Base-by-base conservation (phyloP, 2,888 invertebrate genomes). In the Athrips mouffetella region DNA sequence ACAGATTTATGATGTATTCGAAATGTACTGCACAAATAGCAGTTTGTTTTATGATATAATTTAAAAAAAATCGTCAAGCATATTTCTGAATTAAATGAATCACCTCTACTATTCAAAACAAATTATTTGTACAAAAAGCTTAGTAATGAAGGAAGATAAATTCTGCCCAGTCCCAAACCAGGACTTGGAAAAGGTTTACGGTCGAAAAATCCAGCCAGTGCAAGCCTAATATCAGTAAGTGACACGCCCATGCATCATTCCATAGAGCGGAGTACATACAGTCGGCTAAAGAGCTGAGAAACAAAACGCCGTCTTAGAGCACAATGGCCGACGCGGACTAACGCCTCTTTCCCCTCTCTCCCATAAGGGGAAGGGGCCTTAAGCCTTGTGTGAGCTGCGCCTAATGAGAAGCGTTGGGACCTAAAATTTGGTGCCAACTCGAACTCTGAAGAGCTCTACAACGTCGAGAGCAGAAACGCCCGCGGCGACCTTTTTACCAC, bases 401-500 rank as follows among this genome's bases (percentile, higher is more conserved):
- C 79, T 86, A 86, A 86, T 84, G 84, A 85, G 84, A 82, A 82
- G 75, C 83, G 80, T 79, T 74, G 80, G 73, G 75, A 83, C 73
- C 83, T 82, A 79, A 86, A 86, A 86, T 86, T 85, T 78, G 80
- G 84, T 80, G 81, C 85, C 84, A 84, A 82, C 83, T 86, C 85
- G 76, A 84, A 84, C 80, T 80, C 73, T 74, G 67, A 73, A 84
- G 79, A 76, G 73, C 75, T 70, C 74, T 79, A 70, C 68, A 76
- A 61, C 54, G 60, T 63, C 57, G 60, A 74, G 71, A 63, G 65
- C 63, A 62, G 63, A 65, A 73, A 65, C 62, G 65, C 58, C 64
- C 62, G 60, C 55, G 65, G 65, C 64, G 54, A 57, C 47, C 33
- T 42, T 18, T 49, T 50, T 39, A 50, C 35, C 31, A 16, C 30